Evolutionary conservation across 2,888 invertebrate genomes (phyloP).

Genomic region (Xestia rhomboidea): DNA sequence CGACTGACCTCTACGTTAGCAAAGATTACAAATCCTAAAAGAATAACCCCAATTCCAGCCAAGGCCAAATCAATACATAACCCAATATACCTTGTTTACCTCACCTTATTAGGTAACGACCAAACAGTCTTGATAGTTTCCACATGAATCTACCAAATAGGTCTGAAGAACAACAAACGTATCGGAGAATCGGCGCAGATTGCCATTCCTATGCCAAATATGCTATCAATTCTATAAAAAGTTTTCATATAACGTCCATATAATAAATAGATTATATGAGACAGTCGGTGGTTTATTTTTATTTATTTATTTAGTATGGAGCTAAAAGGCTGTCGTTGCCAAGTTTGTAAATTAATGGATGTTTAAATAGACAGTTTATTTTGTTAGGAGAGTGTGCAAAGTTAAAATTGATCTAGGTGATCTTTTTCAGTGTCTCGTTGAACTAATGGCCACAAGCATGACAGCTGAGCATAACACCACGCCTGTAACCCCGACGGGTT

Average conservation of each 20-base stretch:
- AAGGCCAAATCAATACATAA: conserved; percentile 9
- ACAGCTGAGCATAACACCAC: too few species aligned
- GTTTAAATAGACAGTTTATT: background rate
- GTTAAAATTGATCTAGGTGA: too few species aligned
- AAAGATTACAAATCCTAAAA: background rate
- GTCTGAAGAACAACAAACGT: conserved; percentile 59
- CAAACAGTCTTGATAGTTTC: conserved; percentile 46
- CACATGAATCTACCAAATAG: conserved; percentile 62
- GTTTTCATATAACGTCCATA: conserved; percentile 71
- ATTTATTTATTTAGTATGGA: conserved; percentile 51
- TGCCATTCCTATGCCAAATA: conserved; percentile 64
- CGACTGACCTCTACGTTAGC: background rate
- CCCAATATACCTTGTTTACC: conserved; percentile 39
- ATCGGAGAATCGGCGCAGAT: conserved; percentile 55
- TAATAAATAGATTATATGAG: conserved; percentile 60
- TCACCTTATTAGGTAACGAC: conserved; percentile 16
- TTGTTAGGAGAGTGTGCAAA: background rate
- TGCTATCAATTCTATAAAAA: conserved; percentile 69
- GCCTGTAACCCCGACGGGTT: too few species aligned
- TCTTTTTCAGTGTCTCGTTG: too few species aligned
- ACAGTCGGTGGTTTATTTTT: conserved; percentile 51
- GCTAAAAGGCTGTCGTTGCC: conserved; percentile 42
- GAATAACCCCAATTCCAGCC: background rate
- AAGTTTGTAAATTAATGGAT: conserved; percentile 45
- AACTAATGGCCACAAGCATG: too few species aligned